Evolutionary conservation across 2,113 vertebrate genomes (phyloP).

Genomic region (Danio rerio): DNA sequence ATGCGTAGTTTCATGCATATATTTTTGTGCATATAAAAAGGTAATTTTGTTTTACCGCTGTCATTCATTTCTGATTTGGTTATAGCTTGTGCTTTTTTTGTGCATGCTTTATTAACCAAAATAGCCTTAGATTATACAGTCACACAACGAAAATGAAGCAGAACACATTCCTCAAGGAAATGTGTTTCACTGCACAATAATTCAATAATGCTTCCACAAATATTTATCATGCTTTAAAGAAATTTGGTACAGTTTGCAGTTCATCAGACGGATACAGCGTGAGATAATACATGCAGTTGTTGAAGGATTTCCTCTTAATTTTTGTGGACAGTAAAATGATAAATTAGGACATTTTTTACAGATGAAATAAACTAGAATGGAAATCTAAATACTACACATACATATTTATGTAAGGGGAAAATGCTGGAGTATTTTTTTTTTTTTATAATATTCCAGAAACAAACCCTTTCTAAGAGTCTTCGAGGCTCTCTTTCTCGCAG

Average conservation of each 20-base stretch:
- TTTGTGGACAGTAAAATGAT: no score
- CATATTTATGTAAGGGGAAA: background rate
- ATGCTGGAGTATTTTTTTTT: background rate
- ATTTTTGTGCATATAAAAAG: background rate
- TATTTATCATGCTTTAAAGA: constrained; percentile 30
- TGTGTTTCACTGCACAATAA: constrained; percentile 35
- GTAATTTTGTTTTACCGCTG: background rate
- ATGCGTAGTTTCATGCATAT: constrained; percentile 8
- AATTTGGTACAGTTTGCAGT: constrained; percentile 30
- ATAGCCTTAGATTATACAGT: constrained; percentile 7
- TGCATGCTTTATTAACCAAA: background rate
- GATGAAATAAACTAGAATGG: background rate
- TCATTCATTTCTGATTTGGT: background rate
- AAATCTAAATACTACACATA: background rate
- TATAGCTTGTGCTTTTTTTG: background rate
- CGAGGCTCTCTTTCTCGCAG: constrained; percentile 24
- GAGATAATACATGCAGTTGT: background rate
- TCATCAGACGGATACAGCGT: constrained; percentile 16
- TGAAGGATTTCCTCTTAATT: background rate
- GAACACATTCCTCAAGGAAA: constrained; percentile 35
- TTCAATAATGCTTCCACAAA: constrained; percentile 21
- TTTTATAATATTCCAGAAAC: constrained; percentile 33
- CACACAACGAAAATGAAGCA: constrained; percentile 30
- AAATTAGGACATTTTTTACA: background rate
- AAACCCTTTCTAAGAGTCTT: background rate